Percentiles rank a stretch among this genome's conserved stretches.
Conservation (phyloP, 2,888 invertebrate genomes). For the Dimorphilus gyrociliatus region DNA sequence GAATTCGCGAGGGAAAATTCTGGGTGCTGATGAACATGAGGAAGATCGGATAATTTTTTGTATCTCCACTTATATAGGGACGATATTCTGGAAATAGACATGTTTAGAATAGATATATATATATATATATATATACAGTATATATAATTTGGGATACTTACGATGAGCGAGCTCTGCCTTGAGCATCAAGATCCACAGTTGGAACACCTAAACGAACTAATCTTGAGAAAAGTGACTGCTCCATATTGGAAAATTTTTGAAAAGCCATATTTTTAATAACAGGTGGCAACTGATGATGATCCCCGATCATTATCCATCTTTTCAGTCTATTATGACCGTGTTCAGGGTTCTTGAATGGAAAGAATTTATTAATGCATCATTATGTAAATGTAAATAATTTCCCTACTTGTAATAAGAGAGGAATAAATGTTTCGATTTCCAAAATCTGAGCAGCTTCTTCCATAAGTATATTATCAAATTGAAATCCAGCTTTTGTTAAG, state of each 20-base stretch:
- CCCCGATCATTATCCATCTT: constrained; percentile 99
- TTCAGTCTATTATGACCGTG: constrained; percentile 88
- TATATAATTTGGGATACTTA: constrained; percentile 6
- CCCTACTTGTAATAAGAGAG: constrained; percentile 67
- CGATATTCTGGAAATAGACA: constrained; percentile 54
- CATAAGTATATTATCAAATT: constrained; percentile 96
- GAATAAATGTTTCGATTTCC: constrained; percentile 98
- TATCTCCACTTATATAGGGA: constrained; percentile 90
- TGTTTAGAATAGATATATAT: neutral
- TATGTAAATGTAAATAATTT: too few relatives aligned
- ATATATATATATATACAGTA: neutral
- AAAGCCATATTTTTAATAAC: constrained; percentile 99
- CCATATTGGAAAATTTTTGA: constrained; percentile 99
- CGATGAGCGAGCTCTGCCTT: constrained; percentile 53
- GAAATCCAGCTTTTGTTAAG: constrained; percentile 67
- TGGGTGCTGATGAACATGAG: constrained; percentile 62
- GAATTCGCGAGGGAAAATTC: constrained; percentile 82
- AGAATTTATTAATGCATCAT: neutral
- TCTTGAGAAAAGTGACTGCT: constrained; percentile 90
- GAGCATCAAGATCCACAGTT: constrained; percentile 88
- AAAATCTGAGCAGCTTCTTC: constrained; percentile 97
- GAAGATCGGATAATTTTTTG: constrained; percentile 78
- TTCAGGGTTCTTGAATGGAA: constrained; percentile 56
- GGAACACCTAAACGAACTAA: constrained; percentile 90
- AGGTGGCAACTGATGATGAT: constrained; percentile 93